Percentiles rank a stretch among this genome's conserved stretches.
Evolutionary conservation across 2,888 invertebrate genomes (phyloP).

Genomic region (Proisotoma minuta): DNA sequence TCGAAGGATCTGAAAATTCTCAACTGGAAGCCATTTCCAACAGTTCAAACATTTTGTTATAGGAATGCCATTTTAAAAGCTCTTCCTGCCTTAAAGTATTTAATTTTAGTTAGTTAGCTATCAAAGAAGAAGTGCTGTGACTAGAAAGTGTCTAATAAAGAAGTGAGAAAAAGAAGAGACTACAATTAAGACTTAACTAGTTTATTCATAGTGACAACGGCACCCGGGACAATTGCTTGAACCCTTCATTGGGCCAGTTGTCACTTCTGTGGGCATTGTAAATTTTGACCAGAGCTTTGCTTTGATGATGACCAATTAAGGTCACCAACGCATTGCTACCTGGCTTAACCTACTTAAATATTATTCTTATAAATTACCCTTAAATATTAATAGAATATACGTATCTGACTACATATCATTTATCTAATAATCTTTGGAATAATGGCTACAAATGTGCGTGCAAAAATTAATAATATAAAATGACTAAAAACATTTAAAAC

Average conservation of each 20-base stretch:
- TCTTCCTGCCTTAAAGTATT: no score
- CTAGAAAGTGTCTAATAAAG: not conserved
- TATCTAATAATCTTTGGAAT: not conserved
- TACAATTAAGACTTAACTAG: no score
- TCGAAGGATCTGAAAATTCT: not conserved
- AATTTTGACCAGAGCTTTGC: slow-evolving; percentile 9
- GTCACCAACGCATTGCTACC: not conserved
- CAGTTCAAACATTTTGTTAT: not conserved
- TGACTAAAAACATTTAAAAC: not conserved
- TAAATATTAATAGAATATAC: no score
- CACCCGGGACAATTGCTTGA: not conserved
- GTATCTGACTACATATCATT: no score
- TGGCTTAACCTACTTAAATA: not conserved
- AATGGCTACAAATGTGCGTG: not conserved
- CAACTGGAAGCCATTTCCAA: not conserved
- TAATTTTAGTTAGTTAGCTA: not conserved
- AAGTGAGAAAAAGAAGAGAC: not conserved
- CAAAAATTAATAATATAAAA: not conserved
- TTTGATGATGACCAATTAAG: not conserved
- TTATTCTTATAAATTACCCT: not conserved
- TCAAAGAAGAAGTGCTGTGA: not conserved
- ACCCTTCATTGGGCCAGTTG: slow-evolving; percentile 5
- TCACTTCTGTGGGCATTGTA: slow-evolving; percentile 8
- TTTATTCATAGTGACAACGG: no score
- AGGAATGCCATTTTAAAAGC: not conserved